Evolutionary conservation across 2,113 vertebrate genomes (phyloP), one percentile per base, ranked within the genome.

Genomic region (Silurus meridionalis): DNA sequence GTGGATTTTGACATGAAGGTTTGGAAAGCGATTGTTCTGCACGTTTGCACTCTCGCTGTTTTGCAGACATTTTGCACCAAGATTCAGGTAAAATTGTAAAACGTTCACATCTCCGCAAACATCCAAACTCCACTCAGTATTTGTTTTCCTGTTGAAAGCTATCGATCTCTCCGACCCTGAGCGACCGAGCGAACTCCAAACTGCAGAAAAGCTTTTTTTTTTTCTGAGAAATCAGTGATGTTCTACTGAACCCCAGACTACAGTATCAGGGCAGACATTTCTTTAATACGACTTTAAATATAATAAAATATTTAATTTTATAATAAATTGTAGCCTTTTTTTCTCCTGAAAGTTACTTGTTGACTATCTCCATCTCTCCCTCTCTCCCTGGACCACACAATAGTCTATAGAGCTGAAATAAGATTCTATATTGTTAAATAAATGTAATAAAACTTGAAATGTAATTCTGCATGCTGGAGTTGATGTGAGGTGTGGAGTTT

Each of bases 101-200:
- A 50, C 48, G 71, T 48, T 69, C 67, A 69, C 37, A 28, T 69
- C 37, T 14, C 15, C 15, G 14, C 28, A 46, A 37, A 37, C 5
- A 37, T 74, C 71, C 46, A 85, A 90, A 89, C 84, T 89, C 71
- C 67, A 87, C 60, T 80, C 37, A 85, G 79, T 61, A 53, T 86
- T 87, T 71, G 78, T 79, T 90, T 88, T 87, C 85, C 81, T 91
- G 91, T 92, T 85, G 89, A 94, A 94, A 93, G 85, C 8, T 81
- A 94, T 94, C 61, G 93, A 94, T 92, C 53, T 5, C 53, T 4
- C 88, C 90, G 92, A 87, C 89, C 86, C 90, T 92, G 92, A 93
- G 90, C 92, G 19, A 8, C 50, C 78, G 80, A 84, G 66, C 85
- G 77, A 80, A 82, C 46, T 78, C 23, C 52, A 78, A 46, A 57